Evolutionary conservation across 2,888 invertebrate species (phyloP), one percentile per base, ranked within the genome.

Genomic region (Xestia sexstrigata): DNA sequence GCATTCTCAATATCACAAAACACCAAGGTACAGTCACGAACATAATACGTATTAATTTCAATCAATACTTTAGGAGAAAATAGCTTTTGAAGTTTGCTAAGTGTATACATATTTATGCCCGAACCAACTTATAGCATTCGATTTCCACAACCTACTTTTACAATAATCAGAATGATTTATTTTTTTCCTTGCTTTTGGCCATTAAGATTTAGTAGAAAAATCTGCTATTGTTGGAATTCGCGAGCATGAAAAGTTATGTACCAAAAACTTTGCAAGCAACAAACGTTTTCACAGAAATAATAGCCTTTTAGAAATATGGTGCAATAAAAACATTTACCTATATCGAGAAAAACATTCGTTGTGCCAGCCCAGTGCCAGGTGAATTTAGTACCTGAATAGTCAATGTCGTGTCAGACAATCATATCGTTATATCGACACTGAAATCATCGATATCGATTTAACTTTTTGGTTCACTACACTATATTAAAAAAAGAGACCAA

Each of bases 301-400:
- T 86, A 81, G 79, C 74, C 77, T 83, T 85, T 83, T 66, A 78
- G 80, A 87, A 88, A 83, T 88, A 89, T 88, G 78, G 77, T 81
- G 79, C 82, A 84, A 88, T 88, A 89, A 88, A 87, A 88, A 81
- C 84, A 84, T 83, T 87, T 84, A 82, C 72, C 74, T 81, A 78
- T 87, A 86, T 83, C 75, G 75, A 87, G 87, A 87, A 81, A 87
- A 87, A 83, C 81, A 79, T 87, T 85, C 65, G 76, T 79, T 88
- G 90, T 92, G 85, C 88, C 93, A 92, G 89, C 87, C 83, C 70
- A 89, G 92, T 92, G 83, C 93, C 93, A 92, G 94, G 92, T 82
- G 70, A 82, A 90, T 90, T 88, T 88, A 87, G 88, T 79, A 86
- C 84, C 88, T 91, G 90, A 92, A 79, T 87, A 79, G 87, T 66